Evolutionary conservation across 2,888 invertebrate genomes (phyloP).

Genomic region (Plutella xylostella): DNA sequence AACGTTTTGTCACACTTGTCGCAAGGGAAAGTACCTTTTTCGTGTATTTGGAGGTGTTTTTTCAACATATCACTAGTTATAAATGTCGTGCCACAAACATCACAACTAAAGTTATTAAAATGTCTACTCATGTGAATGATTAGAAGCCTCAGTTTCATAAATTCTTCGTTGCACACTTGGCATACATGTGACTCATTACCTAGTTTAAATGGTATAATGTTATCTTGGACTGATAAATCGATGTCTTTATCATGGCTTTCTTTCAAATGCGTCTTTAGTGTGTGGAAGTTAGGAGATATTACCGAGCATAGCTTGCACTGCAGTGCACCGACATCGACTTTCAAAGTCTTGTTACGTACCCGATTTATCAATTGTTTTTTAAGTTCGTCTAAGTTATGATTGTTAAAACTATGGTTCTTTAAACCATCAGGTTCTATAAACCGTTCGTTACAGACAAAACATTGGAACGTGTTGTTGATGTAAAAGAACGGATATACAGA

Average conservation of each 20-base stretch:
- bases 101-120: constrained; percentile 50
- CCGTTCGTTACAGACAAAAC: constrained; percentile 33
- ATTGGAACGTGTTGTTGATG: constrained; percentile 42
- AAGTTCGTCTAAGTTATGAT: constrained; percentile 32
- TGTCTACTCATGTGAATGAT: constrained; percentile 54
- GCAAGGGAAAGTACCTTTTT: constrained; percentile 42
- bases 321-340: constrained; percentile 40
- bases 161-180: constrained; percentile 40
- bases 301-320: constrained; percentile 41
- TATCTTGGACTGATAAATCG: constrained; percentile 32
- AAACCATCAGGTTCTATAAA: constrained; percentile 32
- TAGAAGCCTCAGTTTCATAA: constrained; percentile 35
- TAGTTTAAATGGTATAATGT: constrained; percentile 47
- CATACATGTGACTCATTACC: constrained; percentile 35
- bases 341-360: constrained; percentile 34
- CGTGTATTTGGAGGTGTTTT: constrained; percentile 39
- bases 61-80: constrained; percentile 35
- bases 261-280: constrained; percentile 38
- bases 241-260: constrained; percentile 33
- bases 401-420: constrained; percentile 31
- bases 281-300: constrained; percentile 24
- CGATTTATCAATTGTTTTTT: constrained; percentile 31
- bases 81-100: constrained; percentile 45
- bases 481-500: constrained; percentile 46
- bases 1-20: constrained; percentile 49